Base-by-base conservation (phyloP, 2,888 invertebrate genomes). In the Ochropacha duplaris region DNA sequence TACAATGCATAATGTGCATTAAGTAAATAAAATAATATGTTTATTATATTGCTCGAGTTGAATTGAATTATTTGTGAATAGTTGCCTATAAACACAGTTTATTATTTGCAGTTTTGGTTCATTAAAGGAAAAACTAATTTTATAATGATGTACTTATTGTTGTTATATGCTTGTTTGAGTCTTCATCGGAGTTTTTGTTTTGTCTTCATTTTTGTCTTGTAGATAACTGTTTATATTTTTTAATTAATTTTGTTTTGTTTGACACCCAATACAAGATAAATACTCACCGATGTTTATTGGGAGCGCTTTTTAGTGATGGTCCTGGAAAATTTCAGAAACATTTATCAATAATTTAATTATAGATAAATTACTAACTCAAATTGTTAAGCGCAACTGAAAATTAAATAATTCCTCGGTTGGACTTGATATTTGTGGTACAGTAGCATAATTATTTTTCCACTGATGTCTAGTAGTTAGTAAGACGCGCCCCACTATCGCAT, bases 221-320 rank as follows among this genome's bases (percentile, higher is more conserved):
- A n/a, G n/a, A n/a, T 62, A 19, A 44, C 19, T 9, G 44, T 16
- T 44, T 19, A 19, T 19, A 19, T 44, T 44, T 44, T n/a, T n/a
- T 0, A 57, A 65, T 70, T 71, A 60, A 55, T 58, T 64, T 52
- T 65, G 65, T 59, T 62, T 69, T 63, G 57, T 66, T 76, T 78
- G 71, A 72, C 63, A 64, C 68, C 74, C 74, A 67, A 71, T 73
- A 76, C 75, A 50, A 6, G 14, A 26, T 22, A 22, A 52, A 55
- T 71, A 81, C 81, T 81, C 79, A 80, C 81, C 76, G 58, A 36
- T 51, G 51, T 58, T 66, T 72, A 72, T 36, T 71, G 70, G 64
- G 71, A 66, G 66, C 72, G 76, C 55, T 76, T 76, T 66, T 73
- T 79, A 50, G 56, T 2, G 68, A n/a, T 61, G 67, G 69, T 63